phyloP scores from a whole-genome alignment of 1,140 invertebrate genomes.

The Drosophila kohkoa region DNA sequence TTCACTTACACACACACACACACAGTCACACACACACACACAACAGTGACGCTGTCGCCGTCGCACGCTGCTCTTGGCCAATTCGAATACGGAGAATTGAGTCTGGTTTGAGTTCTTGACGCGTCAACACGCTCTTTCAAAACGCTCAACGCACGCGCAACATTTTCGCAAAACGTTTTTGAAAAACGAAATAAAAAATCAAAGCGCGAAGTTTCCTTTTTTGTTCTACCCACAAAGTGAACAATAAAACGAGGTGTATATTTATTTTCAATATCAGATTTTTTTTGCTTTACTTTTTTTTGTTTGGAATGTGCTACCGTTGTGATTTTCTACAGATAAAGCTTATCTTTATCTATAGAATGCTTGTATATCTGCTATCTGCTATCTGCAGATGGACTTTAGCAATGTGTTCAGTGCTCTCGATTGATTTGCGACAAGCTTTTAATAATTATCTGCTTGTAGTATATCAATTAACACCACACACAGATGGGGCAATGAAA shows the following conservation, averaged over 20 bases:
- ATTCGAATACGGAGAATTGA: constrained; percentile 67
- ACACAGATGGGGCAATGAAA: not conserved
- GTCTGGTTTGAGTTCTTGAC: constrained; percentile 79
- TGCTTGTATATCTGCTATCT: constrained; percentile 9
- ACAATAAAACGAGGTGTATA: constrained; percentile 2
- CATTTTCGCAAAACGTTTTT: constrained; percentile 3
- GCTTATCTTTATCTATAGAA: constrained; percentile 15
- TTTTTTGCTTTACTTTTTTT: not conserved
- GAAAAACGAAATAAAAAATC: not conserved
- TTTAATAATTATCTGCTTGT: not conserved
- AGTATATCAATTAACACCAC: constrained; percentile 10
- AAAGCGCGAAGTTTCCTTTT: not conserved
- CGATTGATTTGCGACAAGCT: not conserved
- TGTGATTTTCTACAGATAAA: constrained; percentile 12
- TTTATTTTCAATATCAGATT: not conserved
- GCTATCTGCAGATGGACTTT: not conserved
- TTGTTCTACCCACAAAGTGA: not conserved
- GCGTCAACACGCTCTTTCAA: constrained; percentile 59
- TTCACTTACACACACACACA: constrained; percentile 16
- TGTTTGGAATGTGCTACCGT: not conserved
- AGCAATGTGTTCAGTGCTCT: not conserved
- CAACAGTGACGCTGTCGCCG: constrained; percentile 1
- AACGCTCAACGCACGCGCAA: constrained; percentile 13
- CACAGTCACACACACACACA: constrained; percentile 6
- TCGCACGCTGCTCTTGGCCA: constrained; percentile 67